Evolutionary conservation across 1,140 invertebrate species (phyloP), one percentile per base, ranked within the genome.

Genomic region (Temnothorax longispinosus): DNA sequence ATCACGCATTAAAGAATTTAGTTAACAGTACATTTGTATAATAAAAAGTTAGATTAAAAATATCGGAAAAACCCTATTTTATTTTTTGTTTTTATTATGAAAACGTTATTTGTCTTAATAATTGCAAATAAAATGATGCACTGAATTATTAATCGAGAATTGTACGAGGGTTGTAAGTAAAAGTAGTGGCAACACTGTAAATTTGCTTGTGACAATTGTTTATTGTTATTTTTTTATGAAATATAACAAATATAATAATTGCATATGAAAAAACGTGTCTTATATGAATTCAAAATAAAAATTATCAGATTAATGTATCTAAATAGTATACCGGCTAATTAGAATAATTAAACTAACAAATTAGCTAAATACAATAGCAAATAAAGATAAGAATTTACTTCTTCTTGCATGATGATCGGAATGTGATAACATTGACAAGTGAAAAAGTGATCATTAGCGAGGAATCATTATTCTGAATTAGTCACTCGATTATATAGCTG

Each of bases 1-100:
- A 81, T 81, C 77, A 56, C 21, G 13, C 13, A n/a, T 52, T 13
- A 54, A 81, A 41, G 6, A 56, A 56, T 69, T 81, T 50, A 21
- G 2, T 47, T 35, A n/a, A 67, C 5, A 41, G 3, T 44, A 3
- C 11, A 27, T 67, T 65, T 3, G 4, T 64, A n/a, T 41, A 50
- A 50, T 38, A 27, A 27, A 27, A 27, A 27, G 27, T 27, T 0
- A 18, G 27, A 64, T 60, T 35, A 35, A 78, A 78, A 67, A 18
- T 21, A 47, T 21, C n/a, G 32, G 11, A 78, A 41, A 76, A n/a
- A 58, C 11, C 3, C 27, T 58, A 27, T 58, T 58, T 60, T n/a
- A 56, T 18, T 38, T 54, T 76, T 4, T 6, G 0, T 21, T 56
- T 21, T 38, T 1, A 8, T 58, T 8, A 21, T 21, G 8, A 76